Base-by-base conservation (phyloP, 2,113 vertebrate genomes). In the Corythornis cristatus region DNA sequence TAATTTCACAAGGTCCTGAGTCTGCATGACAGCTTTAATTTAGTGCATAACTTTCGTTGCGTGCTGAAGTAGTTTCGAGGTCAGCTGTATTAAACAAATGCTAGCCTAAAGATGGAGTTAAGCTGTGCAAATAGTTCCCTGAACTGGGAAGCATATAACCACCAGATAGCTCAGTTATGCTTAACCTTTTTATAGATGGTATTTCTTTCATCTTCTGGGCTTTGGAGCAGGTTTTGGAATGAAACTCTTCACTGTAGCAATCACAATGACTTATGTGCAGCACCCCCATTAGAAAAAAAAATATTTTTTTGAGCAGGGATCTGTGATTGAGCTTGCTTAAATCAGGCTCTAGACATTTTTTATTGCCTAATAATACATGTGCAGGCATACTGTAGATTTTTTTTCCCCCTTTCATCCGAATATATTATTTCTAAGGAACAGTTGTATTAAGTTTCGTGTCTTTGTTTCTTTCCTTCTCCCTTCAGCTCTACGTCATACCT, bases 81-180 rank as follows among this genome's bases (percentile, higher is more conserved):
- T 89, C 92, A 93, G 56, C 9, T 93, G 64, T 28, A 83, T 83
- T 76, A 64, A 89, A 88, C 67, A 88, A 85, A 77, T 60, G 71
- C 84, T 60, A 85, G 72, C 50, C 78, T 51, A 54, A 89, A 96
- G 84, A 60, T 3, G 4, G 33, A 80, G 51, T 42, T 91, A 90
- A 95, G 81, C 58, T 92, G 42, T 76, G 75, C 72, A 94, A 96
- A 93, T 85, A 91, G 51, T 48, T 80, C 56, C 54, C 56, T 71
- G 72, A 57, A 86, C 37, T 5, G 26, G 22, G 67, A 67, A 80
- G 68, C 87, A 93, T 8, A 2, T 86, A 93, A 88, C 72, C 79
- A 84, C 60, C 50, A 76, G 86, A 85, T 79, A 96, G 90, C 74
- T 90, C 54, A 40, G 84, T 87, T 79, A 77, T 2, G 9, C 28